Percentiles rank a stretch among this genome's conserved stretches.
Evolutionary conservation across 2,888 invertebrate genomes (phyloP).

Genomic region (Ophion costatus): DNA sequence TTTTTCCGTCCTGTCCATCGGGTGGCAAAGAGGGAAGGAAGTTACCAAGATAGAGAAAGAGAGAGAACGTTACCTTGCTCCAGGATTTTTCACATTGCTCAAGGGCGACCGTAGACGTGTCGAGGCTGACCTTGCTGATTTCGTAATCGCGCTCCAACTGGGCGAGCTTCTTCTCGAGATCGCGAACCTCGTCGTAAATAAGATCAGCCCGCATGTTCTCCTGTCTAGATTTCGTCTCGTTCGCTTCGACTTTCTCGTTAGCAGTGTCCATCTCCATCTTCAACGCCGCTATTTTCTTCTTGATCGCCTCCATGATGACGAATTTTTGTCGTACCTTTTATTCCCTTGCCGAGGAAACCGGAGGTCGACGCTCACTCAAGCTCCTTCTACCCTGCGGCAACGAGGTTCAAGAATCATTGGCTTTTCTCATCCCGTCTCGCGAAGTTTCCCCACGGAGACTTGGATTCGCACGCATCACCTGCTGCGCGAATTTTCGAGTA

Average conservation of each 20-base stretch:
- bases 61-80: constrained; percentile 86
- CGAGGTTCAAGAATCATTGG: not conserved
- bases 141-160: constrained; percentile 97
- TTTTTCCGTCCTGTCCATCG: not conserved
- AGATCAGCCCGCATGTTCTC: constrained; percentile 83
- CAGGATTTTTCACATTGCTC: constrained; percentile 97
- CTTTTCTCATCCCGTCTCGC: not conserved
- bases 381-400: constrained; percentile 56
- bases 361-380: constrained; percentile 47
- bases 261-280: constrained; percentile 90
- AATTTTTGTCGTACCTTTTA: constrained; percentile 34
- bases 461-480: not conserved
- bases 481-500: not conserved
- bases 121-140: constrained; percentile 93
- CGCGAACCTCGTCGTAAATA: constrained; percentile 96
- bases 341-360: constrained; percentile 48
- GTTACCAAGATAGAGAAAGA: not conserved
- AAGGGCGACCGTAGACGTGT: constrained; percentile 95
- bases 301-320: constrained; percentile 88
- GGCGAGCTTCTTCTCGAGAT: constrained; percentile 96
- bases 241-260: constrained; percentile 87
- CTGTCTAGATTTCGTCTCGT: constrained; percentile 87
- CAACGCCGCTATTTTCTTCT: constrained; percentile 91
- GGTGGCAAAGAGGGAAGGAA: not conserved
- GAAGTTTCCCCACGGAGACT: not conserved